Evolutionary conservation across 2,113 vertebrate genomes (phyloP), one percentile per base, ranked within the genome.

Genomic region (Tragelaphus buxtoni): DNA sequence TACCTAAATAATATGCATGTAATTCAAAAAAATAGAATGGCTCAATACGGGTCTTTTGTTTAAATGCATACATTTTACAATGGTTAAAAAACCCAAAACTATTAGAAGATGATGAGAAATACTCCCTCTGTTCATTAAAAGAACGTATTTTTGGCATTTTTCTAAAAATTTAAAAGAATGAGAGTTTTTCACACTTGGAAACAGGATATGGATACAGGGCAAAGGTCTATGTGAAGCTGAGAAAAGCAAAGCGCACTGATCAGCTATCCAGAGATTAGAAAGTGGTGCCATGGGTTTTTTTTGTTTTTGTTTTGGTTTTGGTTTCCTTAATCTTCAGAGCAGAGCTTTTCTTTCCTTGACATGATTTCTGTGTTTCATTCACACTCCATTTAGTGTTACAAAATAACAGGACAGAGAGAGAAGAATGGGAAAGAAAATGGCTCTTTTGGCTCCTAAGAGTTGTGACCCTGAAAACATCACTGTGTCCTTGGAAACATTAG

Each of bases 281-380:
- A 86, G 49, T 3, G 10, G 32, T 4, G 10, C 2, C 8, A 0
- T 3, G 32, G 3, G 16, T 8, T n/a, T n/a, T n/a, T n/a, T n/a
- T n/a, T n/a, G n/a, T n/a, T n/a, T n/a, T n/a, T n/a, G n/a, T n/a
- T n/a, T n/a, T n/a, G n/a, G n/a, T n/a, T n/a, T 14, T 18, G 22
- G 56, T 55, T 82, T 83, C 30, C 60, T 93, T 63, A 20, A 16
- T 53, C 77, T 79, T 65, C 56, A 79, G 61, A 60, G 18, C 39
- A 51, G 61, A 90, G 49, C 16, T 92, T 74, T 80, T 51, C 88
- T 93, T 30, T 20, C 88, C 58, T 58, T 45, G 77, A 51, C n/a
- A 12, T 7, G 89, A 30, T 63, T 94, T 96, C 65, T 87, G 63
- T n/a, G 12, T 95, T 89, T 91, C 79, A 76, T 84, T 95, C 89